Conservation (phyloP, 2,113 vertebrate species). For the Butorides virescens region DNA sequence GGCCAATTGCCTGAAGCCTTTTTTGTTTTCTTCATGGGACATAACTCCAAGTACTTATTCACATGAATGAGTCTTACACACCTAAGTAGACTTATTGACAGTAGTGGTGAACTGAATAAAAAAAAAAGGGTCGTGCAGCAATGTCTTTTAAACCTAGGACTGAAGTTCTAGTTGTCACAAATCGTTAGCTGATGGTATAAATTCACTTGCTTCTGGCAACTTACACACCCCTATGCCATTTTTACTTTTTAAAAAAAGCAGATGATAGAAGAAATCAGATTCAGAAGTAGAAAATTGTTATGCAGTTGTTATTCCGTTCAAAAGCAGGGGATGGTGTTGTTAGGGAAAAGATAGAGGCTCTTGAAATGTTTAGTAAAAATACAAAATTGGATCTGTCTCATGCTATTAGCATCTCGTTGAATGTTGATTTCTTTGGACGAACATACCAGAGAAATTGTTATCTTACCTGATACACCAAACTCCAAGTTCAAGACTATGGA, state of each 20-base stretch:
- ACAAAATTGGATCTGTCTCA: not conserved
- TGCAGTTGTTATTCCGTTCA: not conserved
- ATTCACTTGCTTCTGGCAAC: conserved; percentile 16
- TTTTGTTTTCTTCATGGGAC: conserved; percentile 28
- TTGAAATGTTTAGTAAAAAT: conserved; percentile 1
- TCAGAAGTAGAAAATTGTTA: conserved; percentile 20
- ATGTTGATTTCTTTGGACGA: not conserved
- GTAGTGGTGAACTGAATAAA: not conserved
- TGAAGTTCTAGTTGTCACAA: not conserved
- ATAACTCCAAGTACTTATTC: not conserved
- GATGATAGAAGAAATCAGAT: not conserved
- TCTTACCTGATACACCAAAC: not conserved
- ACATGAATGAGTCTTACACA: not conserved
- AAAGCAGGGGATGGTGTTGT: conserved; percentile 1
- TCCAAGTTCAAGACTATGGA: not conserved
- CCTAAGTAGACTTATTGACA: not conserved
- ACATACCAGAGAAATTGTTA: not conserved
- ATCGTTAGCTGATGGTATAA: not conserved
- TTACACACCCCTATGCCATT: not conserved
- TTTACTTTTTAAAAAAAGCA: not conserved
- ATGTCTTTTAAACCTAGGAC: not conserved
- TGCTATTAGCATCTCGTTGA: not conserved
- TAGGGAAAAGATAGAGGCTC: not conserved
- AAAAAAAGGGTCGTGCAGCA: not conserved
- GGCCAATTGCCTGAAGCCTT: not conserved